These are phyloP conservation scores for Drosophila ohnishii DNA, from an alignment of 1,140 invertebrate genomes.

Conservation along the genomic window DNA sequence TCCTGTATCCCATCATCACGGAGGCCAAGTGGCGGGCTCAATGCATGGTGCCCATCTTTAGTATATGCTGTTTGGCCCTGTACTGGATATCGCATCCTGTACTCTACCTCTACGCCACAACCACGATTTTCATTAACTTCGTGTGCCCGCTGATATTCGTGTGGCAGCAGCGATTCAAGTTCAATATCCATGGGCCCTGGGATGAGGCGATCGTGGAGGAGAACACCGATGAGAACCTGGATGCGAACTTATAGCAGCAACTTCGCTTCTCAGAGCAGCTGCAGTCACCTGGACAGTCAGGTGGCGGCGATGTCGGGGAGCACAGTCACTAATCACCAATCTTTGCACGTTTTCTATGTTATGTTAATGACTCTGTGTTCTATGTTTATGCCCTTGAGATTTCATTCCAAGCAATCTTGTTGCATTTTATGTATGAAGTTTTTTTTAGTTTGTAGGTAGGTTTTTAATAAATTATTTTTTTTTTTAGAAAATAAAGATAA, in stretches of 20 bases:
- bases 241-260: constrained; percentile 75
- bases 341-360: constrained; percentile 14
- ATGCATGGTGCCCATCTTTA: constrained; percentile 71
- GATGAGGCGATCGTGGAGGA: constrained; percentile 92
- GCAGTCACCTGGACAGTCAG: neutral
- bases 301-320: constrained; percentile 60
- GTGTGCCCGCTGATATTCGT: constrained; percentile 93
- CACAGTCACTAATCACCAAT: constrained; percentile 32
- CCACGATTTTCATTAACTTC: constrained; percentile 87
- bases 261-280: constrained; percentile 71
- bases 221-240: constrained; percentile 78
- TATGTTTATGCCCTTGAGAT: neutral
- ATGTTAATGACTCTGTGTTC: neutral
- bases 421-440: neutral
- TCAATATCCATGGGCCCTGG: constrained; percentile 98
- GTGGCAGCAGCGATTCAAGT: constrained; percentile 92
- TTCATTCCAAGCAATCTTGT: constrained; percentile 2
- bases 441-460: neutral
- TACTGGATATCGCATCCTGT: constrained; percentile 85
- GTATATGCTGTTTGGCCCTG: constrained; percentile 81
- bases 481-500: neutral
- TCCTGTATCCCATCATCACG: constrained; percentile 92
- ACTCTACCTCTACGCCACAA: constrained; percentile 86
- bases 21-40: constrained; percentile 84
- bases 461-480: neutral